Base-by-base conservation (phyloP, 2,113 vertebrate genomes). In the Nothoprocta perdicaria region DNA sequence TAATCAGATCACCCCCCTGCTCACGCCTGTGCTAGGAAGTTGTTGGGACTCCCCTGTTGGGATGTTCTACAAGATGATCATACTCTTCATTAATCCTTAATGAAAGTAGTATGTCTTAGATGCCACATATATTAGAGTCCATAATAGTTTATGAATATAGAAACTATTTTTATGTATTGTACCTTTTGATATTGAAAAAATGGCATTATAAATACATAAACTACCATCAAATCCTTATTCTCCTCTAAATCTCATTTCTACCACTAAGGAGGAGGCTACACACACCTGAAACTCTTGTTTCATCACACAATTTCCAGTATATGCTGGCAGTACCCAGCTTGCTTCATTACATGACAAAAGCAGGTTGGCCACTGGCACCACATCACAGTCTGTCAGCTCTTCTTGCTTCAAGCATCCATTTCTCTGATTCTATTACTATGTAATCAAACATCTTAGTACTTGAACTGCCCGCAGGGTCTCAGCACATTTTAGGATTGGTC, bases 1-100 rank as follows among this genome's bases (percentile, higher is more conserved):
- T 97, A 97, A 97, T 97, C 95, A 97, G 84, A 96, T 95, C 93
- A 96, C 12, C 29, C 62, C 80, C 41, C 69, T 87, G 84, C 86
- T 84, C 79, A 66, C 9, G 33, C 80, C 75, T 53, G 11, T 5
- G 19, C 58, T 50, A 84, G 55, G 63, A 90, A 92, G 50, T 86
- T 95, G 74, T 73, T 52, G 91, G 41, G 58, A 93, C 82, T 89
- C 26, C 81, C n/a, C 84, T 93, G 81, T 93, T 91, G 83, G 83
- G 88, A 93, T 79, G 41, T 81, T 88, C 80, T 90, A 95, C 82
- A 94, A 80, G 68, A 95, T 78, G 21, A 79, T 83, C 41, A 5
- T 26, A 19, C 75, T 95, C 76, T 83, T 89, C 90, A 90, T 92
- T 92, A 93, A 93, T 76, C 92, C 45, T 91, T 80, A 94, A 69